Evolutionary conservation across 2,797 vertebrate genomes (phyloP), one percentile per base, ranked within the genome.

Genomic region (Rhinogobio ventralis): DNA sequence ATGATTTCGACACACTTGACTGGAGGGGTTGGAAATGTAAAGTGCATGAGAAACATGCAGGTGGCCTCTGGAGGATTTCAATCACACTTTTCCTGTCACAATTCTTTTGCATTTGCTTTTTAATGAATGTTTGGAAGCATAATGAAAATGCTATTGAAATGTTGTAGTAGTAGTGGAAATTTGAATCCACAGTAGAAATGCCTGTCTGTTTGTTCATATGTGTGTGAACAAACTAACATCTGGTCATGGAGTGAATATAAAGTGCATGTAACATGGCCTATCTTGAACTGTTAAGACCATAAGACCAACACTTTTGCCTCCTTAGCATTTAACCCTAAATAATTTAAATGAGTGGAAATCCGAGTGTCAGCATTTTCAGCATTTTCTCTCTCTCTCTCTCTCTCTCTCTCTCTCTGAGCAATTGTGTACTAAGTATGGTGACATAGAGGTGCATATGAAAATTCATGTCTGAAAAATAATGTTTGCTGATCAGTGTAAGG

Each of bases 1-100:
- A 42, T 68, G 71, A 68, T 81, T 86, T 83, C 4, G 39, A 60
- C 72, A 75, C 30, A 60, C 80, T 84, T 81, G 71, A 86, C 79
- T 81, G 79, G 62, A 81, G 71, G 71, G 45, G 57, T 49, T 75
- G 71, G 45, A 75, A 60, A 83, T 67, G 71, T 75, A 51, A 66
- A 75, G 71, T 39, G 45, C 4, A 20, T 19, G 15, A 74, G 23
- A 46, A 83, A 66, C 30, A 13, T 42, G 46, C 71, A 83, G 71
- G 71, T 83, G 45, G 30, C 66, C 30, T 66, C 45, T 51, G 71
- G n/a, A 53, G 53, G n/a, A 39, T 66, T 83, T 75, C 6, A 19
- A 14, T 39, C 30, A 20, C 20, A 14, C 13, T n/a, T 74, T 82
- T 82, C 42, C 15, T 74, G 69, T 82, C 55, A 51, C 14, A 19